Base-by-base conservation (phyloP, 2,888 invertebrate genomes). In the Allophyes oxyacanthae region DNA sequence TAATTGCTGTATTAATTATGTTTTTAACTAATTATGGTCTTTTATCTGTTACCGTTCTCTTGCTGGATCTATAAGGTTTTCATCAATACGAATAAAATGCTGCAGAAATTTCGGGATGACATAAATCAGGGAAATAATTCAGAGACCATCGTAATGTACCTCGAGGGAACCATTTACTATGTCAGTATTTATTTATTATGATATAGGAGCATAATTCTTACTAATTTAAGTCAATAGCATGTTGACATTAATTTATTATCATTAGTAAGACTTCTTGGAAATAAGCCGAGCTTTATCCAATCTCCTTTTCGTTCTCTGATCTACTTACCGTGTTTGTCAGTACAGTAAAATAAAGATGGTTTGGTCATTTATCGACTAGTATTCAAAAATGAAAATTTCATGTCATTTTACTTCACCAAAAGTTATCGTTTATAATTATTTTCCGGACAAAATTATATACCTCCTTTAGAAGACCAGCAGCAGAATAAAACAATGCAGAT, bases 61-160 rank as follows among this genome's bases (percentile, higher is more conserved):
- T 10, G n/a, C 43, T 36, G 25, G n/a, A 36, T n/a, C 40, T 46
- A 4, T 20, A 20, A 20, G 20, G 20, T 20, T 20, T 64, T 44
- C 34, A 45, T 13, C 41, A 28, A 42, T 51, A n/a, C 40, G 28
- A 50, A 44, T 55, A 45, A 52, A 45, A 64, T 49, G 46, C 52
- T 30, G 30, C 25, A 46, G 26, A 14, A n/a, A 25, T 20, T 56
- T 20, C 15, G 53, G 34, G 32, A 56, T 53, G 53, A 51, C 37
- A 68, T 72, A 72, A 71, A 68, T 72, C 69, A 40, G 36, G 15
- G 28, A 50, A 59, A 59, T 50, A 53, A 69, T 57, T 56, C 26
- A 46, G 59, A 60, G 73, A 49, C 53, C 37, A 40, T 48, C 41
- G 48, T 68, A 60, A 68, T 60, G 43, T 54, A 32, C 45, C 37